Conservation (phyloP, 2,888 invertebrate genomes). For the Sarcophaga subvicina region DNA sequence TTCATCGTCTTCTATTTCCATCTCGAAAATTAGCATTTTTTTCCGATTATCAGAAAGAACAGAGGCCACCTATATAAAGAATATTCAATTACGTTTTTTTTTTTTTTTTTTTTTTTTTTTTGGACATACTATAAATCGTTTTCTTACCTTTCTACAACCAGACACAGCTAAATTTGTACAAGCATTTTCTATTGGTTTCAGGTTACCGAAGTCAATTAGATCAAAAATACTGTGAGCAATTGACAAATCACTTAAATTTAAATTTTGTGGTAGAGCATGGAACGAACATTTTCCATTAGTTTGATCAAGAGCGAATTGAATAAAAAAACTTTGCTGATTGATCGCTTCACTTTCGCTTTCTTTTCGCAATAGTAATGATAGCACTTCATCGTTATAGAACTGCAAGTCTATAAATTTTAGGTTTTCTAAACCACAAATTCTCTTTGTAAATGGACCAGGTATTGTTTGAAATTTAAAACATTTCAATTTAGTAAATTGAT, state of each 20-base stretch:
- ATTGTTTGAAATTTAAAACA: slow-evolving; percentile 84
- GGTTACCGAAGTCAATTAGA: slow-evolving; percentile 81
- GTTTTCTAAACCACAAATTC: slow-evolving; percentile 73
- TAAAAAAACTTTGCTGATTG: slow-evolving; percentile 82
- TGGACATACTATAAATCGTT: background rate
- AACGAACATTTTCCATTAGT: slow-evolving; percentile 81
- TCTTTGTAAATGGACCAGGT: slow-evolving; percentile 79
- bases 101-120: background rate
- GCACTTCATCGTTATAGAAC: slow-evolving; percentile 86
- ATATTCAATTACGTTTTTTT: background rate
- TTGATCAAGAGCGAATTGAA: slow-evolving; percentile 81
- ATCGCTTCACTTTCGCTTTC: slow-evolving; percentile 83
- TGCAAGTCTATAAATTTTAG: slow-evolving; percentile 86
- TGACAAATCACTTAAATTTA: slow-evolving; percentile 75
- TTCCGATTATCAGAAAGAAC: slow-evolving; percentile 90
- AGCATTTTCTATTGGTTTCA: slow-evolving; percentile 86
- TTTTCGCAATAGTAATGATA: slow-evolving; percentile 88
- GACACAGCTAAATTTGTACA: slow-evolving; percentile 91
- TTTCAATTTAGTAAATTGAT: slow-evolving; percentile 80
- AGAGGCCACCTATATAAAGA: slow-evolving; percentile 86
- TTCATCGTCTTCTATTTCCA: slow-evolving; percentile 96
- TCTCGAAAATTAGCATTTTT: slow-evolving; percentile 93
- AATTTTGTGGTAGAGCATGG: slow-evolving; percentile 74
- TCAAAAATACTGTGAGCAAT: slow-evolving; percentile 83
- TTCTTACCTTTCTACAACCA: slow-evolving; percentile 84